Base-by-base conservation (phyloP, 2,797 vertebrate genomes). In the Myotis pilosus region DNA sequence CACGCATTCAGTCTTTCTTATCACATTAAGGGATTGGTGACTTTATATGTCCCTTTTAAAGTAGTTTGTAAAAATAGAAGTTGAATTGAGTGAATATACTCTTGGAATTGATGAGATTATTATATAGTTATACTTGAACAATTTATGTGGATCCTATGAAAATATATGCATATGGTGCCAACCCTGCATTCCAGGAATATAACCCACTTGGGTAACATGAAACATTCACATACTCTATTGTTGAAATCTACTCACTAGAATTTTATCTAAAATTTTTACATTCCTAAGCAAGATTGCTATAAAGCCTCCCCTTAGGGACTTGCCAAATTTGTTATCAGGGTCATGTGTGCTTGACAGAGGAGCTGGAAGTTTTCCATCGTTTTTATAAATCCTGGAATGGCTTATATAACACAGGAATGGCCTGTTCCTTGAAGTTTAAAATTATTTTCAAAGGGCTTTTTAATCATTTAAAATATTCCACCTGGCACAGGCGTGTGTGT, bases 331-430 rank as follows among this genome's bases (percentile, higher is more conserved):
- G 71, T 89, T 95, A 81, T 81, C 83, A 89, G 68, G 92, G 87
- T 94, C 89, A 92, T 79, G 62, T 95, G 89, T 95, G 68, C 95
- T 92, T 91, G 47, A 95, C 80, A 92, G 79, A 92, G 41, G 17
- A 93, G 72, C 79, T 96, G 95, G 84, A 96, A 66, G n/a, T 85
- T 82, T 94, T 94, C 89, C 83, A 89, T 60, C 71, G 75, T 95
- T 79, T 90, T 93, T 66, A 83, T 82, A 93, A 93, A 95, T 78
- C 76, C 47, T 79, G 36, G 78, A 96, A 96, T 57, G 91, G 72
- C 64, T 96, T 95, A 87, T 33, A 17, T 51, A 95, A 84, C 62
- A 84, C 11, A 87, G 55, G 44, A 92, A 95, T 94, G 36, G 64
- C 60, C 16, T 49, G 75, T 91, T 95, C 83, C 80, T 94, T 91